Conservation (phyloP, 2,797 vertebrate species). For the Epinephelus malabaricus region DNA sequence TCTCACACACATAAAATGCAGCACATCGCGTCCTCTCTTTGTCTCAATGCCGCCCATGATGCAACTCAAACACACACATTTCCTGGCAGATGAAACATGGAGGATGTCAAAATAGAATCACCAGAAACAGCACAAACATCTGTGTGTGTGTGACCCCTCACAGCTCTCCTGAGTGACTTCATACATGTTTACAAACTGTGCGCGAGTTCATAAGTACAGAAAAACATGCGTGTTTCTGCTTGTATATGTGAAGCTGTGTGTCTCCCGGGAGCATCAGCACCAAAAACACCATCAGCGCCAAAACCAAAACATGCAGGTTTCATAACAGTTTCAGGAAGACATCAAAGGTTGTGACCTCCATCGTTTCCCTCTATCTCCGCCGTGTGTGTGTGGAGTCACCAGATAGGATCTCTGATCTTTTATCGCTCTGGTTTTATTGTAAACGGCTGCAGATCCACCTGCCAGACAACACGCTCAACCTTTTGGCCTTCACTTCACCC, state of each 20-base stretch:
- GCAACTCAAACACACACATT: conserved; percentile 7
- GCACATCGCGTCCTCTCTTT: not conserved
- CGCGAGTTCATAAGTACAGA: not conserved
- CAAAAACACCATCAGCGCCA: conserved; percentile 7
- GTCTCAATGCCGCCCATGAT: not conserved
- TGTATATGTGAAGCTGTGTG: not conserved
- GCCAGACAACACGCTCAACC: conserved; percentile 59
- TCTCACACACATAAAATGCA: not conserved
- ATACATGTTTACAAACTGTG: not conserved
- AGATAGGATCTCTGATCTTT: conserved; percentile 61
- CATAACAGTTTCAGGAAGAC: conserved; percentile 62
- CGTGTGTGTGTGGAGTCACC: conserved; percentile 32
- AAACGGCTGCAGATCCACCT: conserved; percentile 66
- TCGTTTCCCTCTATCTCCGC: conserved; percentile 30
- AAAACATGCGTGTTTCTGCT: conserved; percentile 25
- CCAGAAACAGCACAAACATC: conserved; percentile 17
- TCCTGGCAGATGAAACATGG: conserved; percentile 16
- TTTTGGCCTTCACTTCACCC: conserved; percentile 46
- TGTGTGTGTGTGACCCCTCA: conserved; percentile 19
- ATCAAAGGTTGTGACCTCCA: conserved; percentile 67
- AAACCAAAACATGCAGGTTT: conserved; percentile 61
- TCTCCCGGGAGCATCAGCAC: not conserved
- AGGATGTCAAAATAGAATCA: conserved; percentile 49
- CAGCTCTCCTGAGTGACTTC: conserved; percentile 9
- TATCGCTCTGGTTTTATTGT: conserved; percentile 62